Evolutionary conservation across 2,113 vertebrate species (phyloP).

Genomic region (Fregata magnificens): DNA sequence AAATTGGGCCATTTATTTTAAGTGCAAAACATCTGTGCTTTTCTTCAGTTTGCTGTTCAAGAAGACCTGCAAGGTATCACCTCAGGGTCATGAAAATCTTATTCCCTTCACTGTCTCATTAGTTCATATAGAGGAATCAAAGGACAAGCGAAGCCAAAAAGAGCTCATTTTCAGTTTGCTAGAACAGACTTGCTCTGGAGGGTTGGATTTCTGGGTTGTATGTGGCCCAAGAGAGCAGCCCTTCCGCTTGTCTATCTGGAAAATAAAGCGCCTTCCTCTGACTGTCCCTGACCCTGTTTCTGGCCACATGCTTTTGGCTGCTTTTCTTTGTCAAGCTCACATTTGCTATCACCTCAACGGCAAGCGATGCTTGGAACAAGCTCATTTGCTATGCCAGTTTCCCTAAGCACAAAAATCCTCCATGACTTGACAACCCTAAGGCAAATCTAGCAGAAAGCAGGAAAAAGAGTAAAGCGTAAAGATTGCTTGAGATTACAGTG

Average conservation of each 20-base stretch:
- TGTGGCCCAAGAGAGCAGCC: neutral
- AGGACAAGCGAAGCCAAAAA: neutral
- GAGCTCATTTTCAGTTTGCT: neutral
- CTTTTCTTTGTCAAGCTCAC: neutral
- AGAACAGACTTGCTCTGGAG: neutral
- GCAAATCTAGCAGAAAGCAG: neutral
- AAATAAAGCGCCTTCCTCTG: neutral
- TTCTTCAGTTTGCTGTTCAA: neutral
- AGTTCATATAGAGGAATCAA: neutral
- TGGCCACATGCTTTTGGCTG: neutral
- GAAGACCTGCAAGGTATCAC: neutral
- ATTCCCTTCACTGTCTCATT: neutral
- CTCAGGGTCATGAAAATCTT: neutral
- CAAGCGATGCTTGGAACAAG: neutral
- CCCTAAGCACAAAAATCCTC: neutral
- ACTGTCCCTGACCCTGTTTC: neutral
- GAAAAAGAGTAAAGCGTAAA: neutral
- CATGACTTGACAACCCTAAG: neutral
- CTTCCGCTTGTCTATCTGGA: neutral
- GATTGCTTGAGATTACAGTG: neutral
- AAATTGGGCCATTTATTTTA: neutral
- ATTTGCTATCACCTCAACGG: neutral
- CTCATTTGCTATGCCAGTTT: neutral
- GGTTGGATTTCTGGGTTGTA: neutral
- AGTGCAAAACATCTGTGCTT: neutral